Evolutionary conservation across 1,140 invertebrate species (phyloP).

Genomic region (Neodiprion fabricii): DNA sequence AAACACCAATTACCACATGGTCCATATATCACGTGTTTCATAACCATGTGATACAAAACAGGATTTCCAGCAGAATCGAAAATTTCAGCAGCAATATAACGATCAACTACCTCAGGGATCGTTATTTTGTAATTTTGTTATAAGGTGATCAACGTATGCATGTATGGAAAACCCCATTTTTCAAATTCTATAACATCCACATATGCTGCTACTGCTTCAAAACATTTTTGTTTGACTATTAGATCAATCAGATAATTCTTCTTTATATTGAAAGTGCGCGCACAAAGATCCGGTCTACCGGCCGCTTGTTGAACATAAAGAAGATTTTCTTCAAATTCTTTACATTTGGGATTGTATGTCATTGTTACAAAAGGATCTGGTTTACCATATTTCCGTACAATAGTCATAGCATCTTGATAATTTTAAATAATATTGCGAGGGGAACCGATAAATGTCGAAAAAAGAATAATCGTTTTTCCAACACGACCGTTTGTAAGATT

Average conservation of each 20-base stretch:
- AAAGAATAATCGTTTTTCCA: slow-evolving; percentile 54
- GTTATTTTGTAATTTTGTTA: slow-evolving; percentile 43
- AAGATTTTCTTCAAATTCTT: slow-evolving; percentile 43
- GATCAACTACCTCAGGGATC: slow-evolving; percentile 23
- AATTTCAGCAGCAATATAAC: slow-evolving; percentile 53
- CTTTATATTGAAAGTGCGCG: slow-evolving; percentile 31
- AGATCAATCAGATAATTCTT: slow-evolving; percentile 26
- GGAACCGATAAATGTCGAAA: slow-evolving; percentile 52
- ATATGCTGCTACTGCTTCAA: slow-evolving; percentile 43
- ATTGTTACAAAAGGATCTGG: slow-evolving; percentile 41
- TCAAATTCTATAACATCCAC: slow-evolving; percentile 60
- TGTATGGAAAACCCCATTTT: slow-evolving; percentile 59
- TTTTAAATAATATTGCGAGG: slow-evolving; percentile 59
- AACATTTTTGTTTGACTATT: slow-evolving; percentile 29
- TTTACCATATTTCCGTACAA: slow-evolving; percentile 57
- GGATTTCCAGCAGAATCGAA: slow-evolving; percentile 42
- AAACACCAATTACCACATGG: slow-evolving; percentile 43
- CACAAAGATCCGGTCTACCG: slow-evolving; percentile 42
- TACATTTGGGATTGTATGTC: slow-evolving; percentile 58
- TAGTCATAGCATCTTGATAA: slow-evolving; percentile 60
- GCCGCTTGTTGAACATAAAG: slow-evolving; percentile 37
- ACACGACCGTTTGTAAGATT: slow-evolving; percentile 43
- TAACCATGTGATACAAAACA: slow-evolving; percentile 36
- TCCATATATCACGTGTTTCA: slow-evolving; percentile 44
- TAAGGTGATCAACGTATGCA: slow-evolving; percentile 53